Evolutionary conservation across 1,140 invertebrate species (phyloP).

Genomic region (Diabrotica undecimpunctata): DNA sequence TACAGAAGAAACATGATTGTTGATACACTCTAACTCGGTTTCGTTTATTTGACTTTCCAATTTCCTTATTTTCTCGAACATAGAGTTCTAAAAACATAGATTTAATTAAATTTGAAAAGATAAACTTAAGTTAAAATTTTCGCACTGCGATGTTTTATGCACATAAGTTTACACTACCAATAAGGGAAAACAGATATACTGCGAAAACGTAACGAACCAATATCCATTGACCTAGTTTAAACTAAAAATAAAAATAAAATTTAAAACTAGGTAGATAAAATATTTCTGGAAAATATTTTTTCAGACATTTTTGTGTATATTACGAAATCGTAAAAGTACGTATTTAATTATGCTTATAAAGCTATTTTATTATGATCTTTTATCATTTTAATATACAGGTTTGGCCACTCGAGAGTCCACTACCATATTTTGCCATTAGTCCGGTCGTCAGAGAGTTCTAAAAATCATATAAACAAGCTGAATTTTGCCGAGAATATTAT

Average conservation of each 20-base stretch:
- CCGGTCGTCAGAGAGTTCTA: no score
- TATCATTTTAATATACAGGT: no score
- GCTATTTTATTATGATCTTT: no score
- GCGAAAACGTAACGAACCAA: neutral
- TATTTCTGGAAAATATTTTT: neutral
- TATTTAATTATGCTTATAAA: neutral
- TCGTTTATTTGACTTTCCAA: slow-evolving; percentile 26
- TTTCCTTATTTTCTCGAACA: slow-evolving; percentile 15
- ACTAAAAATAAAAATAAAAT: neutral
- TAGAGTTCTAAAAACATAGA: slow-evolving; percentile 13
- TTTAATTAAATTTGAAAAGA: slow-evolving; percentile 18
- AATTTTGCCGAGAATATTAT: no score
- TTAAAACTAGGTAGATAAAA: neutral
- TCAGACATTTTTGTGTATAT: neutral
- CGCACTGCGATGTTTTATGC: slow-evolving; percentile 6
- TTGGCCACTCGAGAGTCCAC: no score
- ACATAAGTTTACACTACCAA: neutral
- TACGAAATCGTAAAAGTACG: neutral
- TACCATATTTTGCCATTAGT: no score
- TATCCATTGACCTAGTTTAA: neutral
- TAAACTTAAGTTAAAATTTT: slow-evolving; percentile 1
- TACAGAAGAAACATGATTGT: neutral
- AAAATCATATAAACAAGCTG: no score
- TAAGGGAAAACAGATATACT: neutral
- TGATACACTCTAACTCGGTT: slow-evolving; percentile 8